Conservation (phyloP, 2,797 vertebrate genomes). For the Eupleurogrammus muticus region DNA sequence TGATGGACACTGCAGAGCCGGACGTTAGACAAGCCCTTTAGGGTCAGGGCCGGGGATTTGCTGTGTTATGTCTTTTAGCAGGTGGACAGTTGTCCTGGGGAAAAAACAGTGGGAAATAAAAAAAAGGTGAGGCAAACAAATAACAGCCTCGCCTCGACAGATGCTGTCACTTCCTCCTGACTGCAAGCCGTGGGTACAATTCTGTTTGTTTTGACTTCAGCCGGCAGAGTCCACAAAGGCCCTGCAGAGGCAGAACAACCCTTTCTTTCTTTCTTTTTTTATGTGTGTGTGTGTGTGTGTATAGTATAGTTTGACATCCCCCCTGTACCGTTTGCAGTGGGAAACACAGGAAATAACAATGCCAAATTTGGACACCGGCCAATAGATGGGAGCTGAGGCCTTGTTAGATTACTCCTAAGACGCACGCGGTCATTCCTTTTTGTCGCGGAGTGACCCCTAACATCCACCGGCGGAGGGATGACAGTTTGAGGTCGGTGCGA, state of each 20-base stretch:
- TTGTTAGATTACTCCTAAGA: neutral
- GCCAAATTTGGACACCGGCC: constrained; percentile 13
- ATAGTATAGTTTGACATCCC: constrained; percentile 54
- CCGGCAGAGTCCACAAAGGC: constrained; percentile 63
- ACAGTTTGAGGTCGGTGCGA: no score
- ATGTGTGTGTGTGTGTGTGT: constrained; percentile 2
- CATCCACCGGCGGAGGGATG: neutral
- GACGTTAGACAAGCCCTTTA: constrained; percentile 33
- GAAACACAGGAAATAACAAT: constrained; percentile 41
- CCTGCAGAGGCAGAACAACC: constrained; percentile 42
- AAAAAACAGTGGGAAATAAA: constrained; percentile 40
- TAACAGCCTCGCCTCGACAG: constrained; percentile 66
- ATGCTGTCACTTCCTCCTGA: constrained; percentile 64
- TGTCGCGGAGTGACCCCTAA: neutral
- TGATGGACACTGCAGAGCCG: constrained; percentile 50
- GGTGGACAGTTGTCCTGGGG: constrained; percentile 46
- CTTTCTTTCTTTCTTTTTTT: constrained; percentile 8
- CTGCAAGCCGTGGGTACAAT: constrained; percentile 59
- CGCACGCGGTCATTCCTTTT: neutral
- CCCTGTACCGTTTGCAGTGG: constrained; percentile 20
- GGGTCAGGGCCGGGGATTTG: constrained; percentile 52
- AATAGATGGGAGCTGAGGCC: constrained; percentile 13
- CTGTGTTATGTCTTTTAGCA: constrained; percentile 46
- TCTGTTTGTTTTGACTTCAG: constrained; percentile 72
- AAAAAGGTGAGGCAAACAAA: constrained; percentile 68